Evolutionary conservation across 1,140 invertebrate genomes (phyloP).

Genomic region (Drosophila micromelanica): DNA sequence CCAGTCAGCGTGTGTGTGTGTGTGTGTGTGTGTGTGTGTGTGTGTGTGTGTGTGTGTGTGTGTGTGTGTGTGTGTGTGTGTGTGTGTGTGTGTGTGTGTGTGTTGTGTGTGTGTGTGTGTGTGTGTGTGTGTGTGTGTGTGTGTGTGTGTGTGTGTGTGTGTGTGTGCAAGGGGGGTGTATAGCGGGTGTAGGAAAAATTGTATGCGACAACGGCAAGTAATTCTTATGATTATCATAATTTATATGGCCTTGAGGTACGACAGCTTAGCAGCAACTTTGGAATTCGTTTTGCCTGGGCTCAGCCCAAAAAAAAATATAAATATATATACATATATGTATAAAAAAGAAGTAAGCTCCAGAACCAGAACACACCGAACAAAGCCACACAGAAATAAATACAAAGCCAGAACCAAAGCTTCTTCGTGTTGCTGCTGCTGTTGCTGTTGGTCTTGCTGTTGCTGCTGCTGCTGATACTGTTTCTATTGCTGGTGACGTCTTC

Average conservation of each 20-base stretch:
- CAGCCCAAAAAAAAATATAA: constrained; percentile 10
- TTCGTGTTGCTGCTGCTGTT: constrained; percentile 11
- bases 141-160: constrained; percentile 1
- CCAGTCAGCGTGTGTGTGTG: constrained; percentile 17
- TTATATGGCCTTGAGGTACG: constrained; percentile 73
- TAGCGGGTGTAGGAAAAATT: constrained; percentile 26
- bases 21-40: constrained; percentile 9
- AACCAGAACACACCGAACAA: constrained; percentile 43
- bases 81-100: constrained; percentile 3
- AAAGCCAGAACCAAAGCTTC: constrained; percentile 40
- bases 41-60: constrained; percentile 1
- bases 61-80: constrained; percentile 3
- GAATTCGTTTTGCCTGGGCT: constrained; percentile 45
- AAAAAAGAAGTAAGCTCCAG: constrained; percentile 15
- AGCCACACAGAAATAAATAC: constrained; percentile 19
- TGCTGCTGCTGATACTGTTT: constrained; percentile 12
- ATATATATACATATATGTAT: neutral
- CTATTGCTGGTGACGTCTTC: constrained; percentile 66
- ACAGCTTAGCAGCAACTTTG: constrained; percentile 35
- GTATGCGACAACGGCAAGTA: constrained; percentile 65
- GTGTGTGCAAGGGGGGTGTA: constrained; percentile 1
- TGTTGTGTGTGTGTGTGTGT: neutral
- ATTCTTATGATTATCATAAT: constrained; percentile 83
- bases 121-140: constrained; percentile 2
- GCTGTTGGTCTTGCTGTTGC: neutral